These are phyloP conservation scores for Zootoca vivipara DNA, from an alignment of 2,113 vertebrate genomes.

Conservation along the genomic window DNA sequence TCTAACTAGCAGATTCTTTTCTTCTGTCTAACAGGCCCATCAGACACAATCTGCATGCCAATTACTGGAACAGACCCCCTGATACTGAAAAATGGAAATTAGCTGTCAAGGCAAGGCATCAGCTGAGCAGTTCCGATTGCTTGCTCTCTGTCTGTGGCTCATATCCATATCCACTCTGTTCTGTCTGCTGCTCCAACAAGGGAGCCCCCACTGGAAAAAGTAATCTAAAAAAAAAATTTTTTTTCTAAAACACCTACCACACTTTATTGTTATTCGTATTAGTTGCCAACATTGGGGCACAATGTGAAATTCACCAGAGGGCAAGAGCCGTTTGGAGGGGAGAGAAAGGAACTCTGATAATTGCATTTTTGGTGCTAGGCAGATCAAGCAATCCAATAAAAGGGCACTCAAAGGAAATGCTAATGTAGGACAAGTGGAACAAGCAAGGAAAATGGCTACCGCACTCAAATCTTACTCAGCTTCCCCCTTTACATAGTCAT, in stretches of 20 bases:
- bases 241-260: slow-evolving; percentile 66
- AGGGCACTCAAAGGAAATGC: slow-evolving; percentile 58
- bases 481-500: slow-evolving; percentile 43
- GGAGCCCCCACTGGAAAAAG: slow-evolving; percentile 85
- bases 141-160: slow-evolving; percentile 62
- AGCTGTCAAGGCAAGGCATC: slow-evolving; percentile 91
- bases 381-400: slow-evolving; percentile 56
- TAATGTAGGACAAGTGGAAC: slow-evolving; percentile 54
- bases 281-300: slow-evolving; percentile 75
- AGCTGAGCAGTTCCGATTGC: slow-evolving; percentile 75
- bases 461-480: slow-evolving; percentile 45
- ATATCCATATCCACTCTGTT: slow-evolving; percentile 54
- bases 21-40: slow-evolving; percentile 90
- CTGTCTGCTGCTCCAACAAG: slow-evolving; percentile 73
- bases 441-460: slow-evolving; percentile 64
- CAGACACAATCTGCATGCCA: slow-evolving; percentile 99
- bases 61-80: slow-evolving; percentile 98
- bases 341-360: slow-evolving; percentile 83
- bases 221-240: slow-evolving; percentile 82
- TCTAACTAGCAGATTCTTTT: slow-evolving; percentile 94
- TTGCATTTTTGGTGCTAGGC: slow-evolving; percentile 69
- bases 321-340: slow-evolving; percentile 69
- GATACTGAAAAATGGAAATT: slow-evolving; percentile 97
- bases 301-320: slow-evolving; percentile 82
- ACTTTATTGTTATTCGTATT: slow-evolving; percentile 83